Base-by-base conservation (phyloP, 2,888 invertebrate species). In the Chaitophorus viminalis region DNA sequence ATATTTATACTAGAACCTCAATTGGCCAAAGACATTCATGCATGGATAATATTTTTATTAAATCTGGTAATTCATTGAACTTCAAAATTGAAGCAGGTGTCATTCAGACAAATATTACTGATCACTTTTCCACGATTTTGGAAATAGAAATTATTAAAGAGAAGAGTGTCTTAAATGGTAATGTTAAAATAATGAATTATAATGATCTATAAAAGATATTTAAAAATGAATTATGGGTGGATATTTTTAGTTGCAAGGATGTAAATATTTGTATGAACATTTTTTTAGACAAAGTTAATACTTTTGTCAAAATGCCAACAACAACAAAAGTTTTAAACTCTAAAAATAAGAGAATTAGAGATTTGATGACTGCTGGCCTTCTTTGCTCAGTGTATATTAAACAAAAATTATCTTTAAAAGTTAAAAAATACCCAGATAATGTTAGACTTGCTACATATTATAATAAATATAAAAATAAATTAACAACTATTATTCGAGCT, bases 381-480 rank as follows among this genome's bases (percentile, higher is more conserved):
- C 77, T 77, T 31, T 77, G 77, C 52, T 77, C 77, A 29, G 52
- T 77, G 31, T 29, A 54, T 29, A 11, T 31, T 77, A 77, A 77
- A 54, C 77, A 54, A 77, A 52, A 77, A 54, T 54, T 54, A 77
- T 54, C 77, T 31, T 31, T 77, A 31, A 52, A 54, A 77, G 52
- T 77, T 77, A 77, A 52, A 74, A 77, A 77, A 77, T 31, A 54
- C 11, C 77, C 77, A 31, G 17, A 77, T 54, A 77, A 77, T 77
- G 31, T 52, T 31, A 77, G 31, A 77, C 77, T 77, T 31, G 29
- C 21, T 77, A 31, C 0, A 3, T 52, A 77, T 39, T 75, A 39
- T 39, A 76, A 39, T 31, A 33, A 74, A 31, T 74, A 74, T 31
- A 74, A 74, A 74, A 74, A 74, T 31, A 74, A 36, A 76, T 21